Conservation (phyloP, 2,797 vertebrate genomes). For the Anguilla marmorata region DNA sequence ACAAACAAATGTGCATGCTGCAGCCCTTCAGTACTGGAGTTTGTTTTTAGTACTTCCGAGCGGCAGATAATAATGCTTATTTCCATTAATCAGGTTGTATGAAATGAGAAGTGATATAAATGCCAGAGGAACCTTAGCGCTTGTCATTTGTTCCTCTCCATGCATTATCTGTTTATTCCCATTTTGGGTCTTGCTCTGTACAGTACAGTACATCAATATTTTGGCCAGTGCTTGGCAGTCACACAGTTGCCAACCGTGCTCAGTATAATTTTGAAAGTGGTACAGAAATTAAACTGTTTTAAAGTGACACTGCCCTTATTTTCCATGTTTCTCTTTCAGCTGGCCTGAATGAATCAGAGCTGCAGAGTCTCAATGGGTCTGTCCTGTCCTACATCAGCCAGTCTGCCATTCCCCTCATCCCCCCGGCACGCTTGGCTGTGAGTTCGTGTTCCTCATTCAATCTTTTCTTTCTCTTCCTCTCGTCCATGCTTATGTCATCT, state of each 20-base stretch:
- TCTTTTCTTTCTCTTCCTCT: not conserved
- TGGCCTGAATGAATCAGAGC: conserved; percentile 54
- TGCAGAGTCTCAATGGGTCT: conserved; percentile 51
- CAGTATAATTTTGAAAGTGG: not conserved
- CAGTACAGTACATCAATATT: not conserved
- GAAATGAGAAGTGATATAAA: not conserved
- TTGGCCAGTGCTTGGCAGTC: not conserved
- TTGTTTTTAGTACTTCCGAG: not conserved
- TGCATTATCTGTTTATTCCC: not conserved
- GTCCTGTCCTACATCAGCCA: conserved; percentile 57
- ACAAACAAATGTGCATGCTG: not conserved
- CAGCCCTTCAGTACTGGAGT: not conserved
- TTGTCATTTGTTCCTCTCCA: not conserved
- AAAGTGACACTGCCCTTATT: not conserved
- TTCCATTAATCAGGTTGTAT: not conserved
- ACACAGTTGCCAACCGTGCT: not conserved
- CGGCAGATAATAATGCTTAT: not conserved
- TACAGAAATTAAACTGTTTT: not conserved
- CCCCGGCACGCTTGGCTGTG: conserved; percentile 55
- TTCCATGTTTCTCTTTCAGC: conserved; percentile 51
- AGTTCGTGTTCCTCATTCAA: conserved; percentile 46
- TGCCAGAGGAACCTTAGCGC: not conserved
- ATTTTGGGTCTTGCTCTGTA: not conserved
- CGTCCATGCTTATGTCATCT: not conserved
- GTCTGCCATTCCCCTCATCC: conserved; percentile 57